Evolutionary conservation across 2,888 invertebrate genomes (phyloP), one percentile per base, ranked within the genome.

Genomic region (Syrphus vitripennis): DNA sequence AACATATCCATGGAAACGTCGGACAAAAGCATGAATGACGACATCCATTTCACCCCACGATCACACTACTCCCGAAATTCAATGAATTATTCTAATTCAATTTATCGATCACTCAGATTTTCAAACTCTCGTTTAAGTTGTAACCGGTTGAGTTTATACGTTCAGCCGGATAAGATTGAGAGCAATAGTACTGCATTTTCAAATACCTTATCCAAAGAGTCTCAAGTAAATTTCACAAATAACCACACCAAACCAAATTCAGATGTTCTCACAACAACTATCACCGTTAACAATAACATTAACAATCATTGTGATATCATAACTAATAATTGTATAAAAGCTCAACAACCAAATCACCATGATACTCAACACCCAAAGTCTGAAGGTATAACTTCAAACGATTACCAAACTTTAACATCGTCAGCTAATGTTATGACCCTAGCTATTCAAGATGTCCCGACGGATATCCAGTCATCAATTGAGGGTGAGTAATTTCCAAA

Each of bases 51-150:
- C 69, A 86, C 88, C n/a, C 83, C 89, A 12, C 89, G 90, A 31
- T 89, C 90, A 12, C 92, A 92, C 76, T 92, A 91, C 70, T 90
- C 91, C 21, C 90, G 92, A 69, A 92, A 92, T 87, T 92, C 92
- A 10, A 90, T 91, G 14, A 92, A 92, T 87, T 89, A 91, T 82
- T 90, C 91, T 59, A 92, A 91, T 87, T 91, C 92, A 69, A 90
- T 91, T 88, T 92, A 92, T 89, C 91, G 92, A 72, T 92, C 92
- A 72, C 89, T 92, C 83, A 90, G 92, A 82, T 92, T 92, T 78
- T 90, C 91, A 31, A 91, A 92, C 78, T 92, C 92, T 69, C 91
- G 92, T 45, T 88, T 92, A 50, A 92, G 91, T 74, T 91, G 91
- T 21, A 92, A 91, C 77, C 90, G 92, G 19, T 89, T 92, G 57